phyloP scores from a whole-genome alignment of 2,888 invertebrate genomes.

The Capitulum mitella region DNA sequence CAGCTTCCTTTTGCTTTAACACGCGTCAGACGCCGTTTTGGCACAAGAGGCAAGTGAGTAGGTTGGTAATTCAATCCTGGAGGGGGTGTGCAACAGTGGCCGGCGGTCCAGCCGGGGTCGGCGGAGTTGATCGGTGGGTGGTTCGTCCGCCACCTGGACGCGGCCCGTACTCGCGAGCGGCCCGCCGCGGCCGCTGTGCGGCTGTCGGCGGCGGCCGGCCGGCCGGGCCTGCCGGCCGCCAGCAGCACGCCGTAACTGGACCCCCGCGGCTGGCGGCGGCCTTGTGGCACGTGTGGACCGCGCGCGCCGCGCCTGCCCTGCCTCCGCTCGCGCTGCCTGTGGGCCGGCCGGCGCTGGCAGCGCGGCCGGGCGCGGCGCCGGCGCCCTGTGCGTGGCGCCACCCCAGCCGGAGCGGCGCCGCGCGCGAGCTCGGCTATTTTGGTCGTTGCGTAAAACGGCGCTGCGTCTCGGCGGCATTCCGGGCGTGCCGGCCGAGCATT shows the following conservation, averaged over 20 bases:
- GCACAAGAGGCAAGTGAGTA: too few species aligned
- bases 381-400: neutral
- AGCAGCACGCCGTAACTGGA: neutral
- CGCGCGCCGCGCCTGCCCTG: neutral
- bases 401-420: neutral
- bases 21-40: too few species aligned
- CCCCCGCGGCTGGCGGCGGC: neutral
- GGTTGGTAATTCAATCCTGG: too few species aligned
- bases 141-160: too few species aligned
- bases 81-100: too few species aligned
- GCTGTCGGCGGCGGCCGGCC: neutral
- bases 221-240: neutral
- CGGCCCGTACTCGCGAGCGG: too few species aligned
- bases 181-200: too few species aligned
- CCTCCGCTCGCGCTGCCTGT: too few species aligned
- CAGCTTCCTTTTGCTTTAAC: too few species aligned
- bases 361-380: neutral
- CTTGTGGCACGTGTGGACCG: slow-evolving; percentile 20
- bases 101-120: too few species aligned
- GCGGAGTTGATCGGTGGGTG: too few species aligned
- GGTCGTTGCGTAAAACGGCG: neutral
- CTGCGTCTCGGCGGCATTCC: slow-evolving; percentile 16
- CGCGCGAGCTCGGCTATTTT: neutral
- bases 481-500: neutral
- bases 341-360: neutral